A percentile compares a stretch with the other conserved stretches of the same genome.
Conservation (phyloP, 2,797 vertebrate genomes). For the Astyanax mexicanus region DNA sequence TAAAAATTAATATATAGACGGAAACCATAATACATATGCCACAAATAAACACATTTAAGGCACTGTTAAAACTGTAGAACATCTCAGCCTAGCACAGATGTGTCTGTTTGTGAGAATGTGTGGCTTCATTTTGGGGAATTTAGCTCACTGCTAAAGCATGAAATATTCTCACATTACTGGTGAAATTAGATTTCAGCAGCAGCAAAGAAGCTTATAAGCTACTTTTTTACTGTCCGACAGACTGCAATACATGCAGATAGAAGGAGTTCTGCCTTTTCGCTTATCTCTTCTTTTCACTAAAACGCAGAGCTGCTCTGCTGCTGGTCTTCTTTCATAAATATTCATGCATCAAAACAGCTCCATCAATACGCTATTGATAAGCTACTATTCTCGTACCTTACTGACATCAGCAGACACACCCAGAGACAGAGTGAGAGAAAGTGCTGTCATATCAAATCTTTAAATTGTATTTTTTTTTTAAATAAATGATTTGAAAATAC, state of each 20-base stretch:
- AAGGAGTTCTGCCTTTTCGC: background rate
- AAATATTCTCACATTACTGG: conserved; percentile 60
- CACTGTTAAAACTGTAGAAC: background rate
- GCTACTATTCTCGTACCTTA: conserved; percentile 17
- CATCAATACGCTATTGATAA: background rate
- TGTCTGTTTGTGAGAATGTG: conserved; percentile 3
- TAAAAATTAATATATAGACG: too few species aligned
- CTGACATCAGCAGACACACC: conserved; percentile 6
- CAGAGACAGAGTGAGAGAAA: too few species aligned
- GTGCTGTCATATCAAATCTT: too few species aligned
- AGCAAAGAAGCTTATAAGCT: conserved; percentile 63
- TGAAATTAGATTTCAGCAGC: conserved; percentile 61
- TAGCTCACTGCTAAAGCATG: conserved; percentile 46
- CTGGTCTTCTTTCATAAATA: background rate
- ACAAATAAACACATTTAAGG: background rate
- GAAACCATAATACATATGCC: background rate
- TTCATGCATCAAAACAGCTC: background rate
- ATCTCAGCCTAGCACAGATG: background rate
- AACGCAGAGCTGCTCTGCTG: background rate
- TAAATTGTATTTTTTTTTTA: too few species aligned
- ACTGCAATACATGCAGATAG: background rate
- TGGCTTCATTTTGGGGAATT: conserved; percentile 2
- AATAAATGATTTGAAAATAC: too few species aligned
- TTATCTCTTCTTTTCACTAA: background rate
- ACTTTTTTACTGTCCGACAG: conserved; percentile 31